Conservation (phyloP, 2,113 vertebrate species). For the Pterocles gutturalis region DNA sequence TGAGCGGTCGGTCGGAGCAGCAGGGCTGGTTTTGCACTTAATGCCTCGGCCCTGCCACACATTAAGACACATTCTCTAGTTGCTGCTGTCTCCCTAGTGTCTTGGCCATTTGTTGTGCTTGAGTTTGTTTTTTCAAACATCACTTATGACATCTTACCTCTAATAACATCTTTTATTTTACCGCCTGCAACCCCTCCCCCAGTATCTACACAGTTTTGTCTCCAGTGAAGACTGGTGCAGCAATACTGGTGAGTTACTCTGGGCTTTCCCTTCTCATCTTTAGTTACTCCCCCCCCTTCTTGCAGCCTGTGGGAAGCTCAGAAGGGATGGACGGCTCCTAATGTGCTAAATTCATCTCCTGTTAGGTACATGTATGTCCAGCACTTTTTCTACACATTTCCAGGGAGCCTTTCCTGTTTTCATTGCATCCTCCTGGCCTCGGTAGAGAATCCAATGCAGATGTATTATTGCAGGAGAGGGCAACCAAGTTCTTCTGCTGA, state of each 20-base stretch:
- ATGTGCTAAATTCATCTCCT: background rate
- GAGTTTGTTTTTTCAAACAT: background rate
- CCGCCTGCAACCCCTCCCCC: background rate
- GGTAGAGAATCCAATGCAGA: background rate
- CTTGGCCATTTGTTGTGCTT: background rate
- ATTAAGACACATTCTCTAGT: background rate
- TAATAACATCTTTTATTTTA: background rate
- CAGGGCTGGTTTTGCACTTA: background rate
- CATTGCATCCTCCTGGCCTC: background rate
- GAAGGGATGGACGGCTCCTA: background rate
- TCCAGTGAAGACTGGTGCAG: background rate
- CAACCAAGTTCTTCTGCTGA: background rate
- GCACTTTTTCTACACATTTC: background rate
- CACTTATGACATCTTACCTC: background rate
- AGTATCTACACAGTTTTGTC: background rate
- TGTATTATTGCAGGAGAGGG: background rate
- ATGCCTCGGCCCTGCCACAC: background rate
- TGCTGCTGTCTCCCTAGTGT: background rate
- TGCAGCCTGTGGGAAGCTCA: rapidly evolving
- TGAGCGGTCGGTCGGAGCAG: background rate
- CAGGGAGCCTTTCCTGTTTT: background rate
- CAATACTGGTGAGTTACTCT: background rate
- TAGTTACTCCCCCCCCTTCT: background rate
- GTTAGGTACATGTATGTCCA: background rate
- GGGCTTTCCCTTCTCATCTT: background rate